Conservation (phyloP, 2,797 vertebrate genomes). For the Lithobates sylvaticus region DNA sequence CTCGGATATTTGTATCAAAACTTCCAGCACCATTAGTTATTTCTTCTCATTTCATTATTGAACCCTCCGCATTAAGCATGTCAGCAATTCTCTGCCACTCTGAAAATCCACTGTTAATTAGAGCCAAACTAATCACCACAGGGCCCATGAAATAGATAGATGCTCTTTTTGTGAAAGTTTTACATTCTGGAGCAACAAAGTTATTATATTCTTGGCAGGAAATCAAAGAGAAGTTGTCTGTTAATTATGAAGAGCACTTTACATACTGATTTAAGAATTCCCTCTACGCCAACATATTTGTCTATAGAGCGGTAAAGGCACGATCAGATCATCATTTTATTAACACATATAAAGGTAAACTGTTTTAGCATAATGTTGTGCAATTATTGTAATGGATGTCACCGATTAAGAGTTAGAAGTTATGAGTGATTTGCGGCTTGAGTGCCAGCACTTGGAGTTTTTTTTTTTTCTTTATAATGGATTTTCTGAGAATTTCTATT, state of each 20-base stretch:
- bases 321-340: background rate
- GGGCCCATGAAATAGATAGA: slow-evolving; percentile 73
- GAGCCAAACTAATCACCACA: slow-evolving; percentile 71
- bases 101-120: slow-evolving; percentile 76
- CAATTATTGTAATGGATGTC: slow-evolving; percentile 39
- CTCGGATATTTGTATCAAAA: slow-evolving; percentile 72
- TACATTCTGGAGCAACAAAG: slow-evolving; percentile 69
- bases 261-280: slow-evolving; percentile 54
- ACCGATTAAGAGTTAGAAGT: slow-evolving; percentile 21
- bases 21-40: slow-evolving; percentile 74
- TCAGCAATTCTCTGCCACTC: slow-evolving; percentile 77
- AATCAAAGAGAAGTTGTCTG: slow-evolving; percentile 68
- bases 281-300: slow-evolving; percentile 1
- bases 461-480: slow-evolving; percentile 5
- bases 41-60: slow-evolving; percentile 76
- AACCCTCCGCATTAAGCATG: slow-evolving; percentile 69
- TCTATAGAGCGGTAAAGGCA: slow-evolving; percentile 48
- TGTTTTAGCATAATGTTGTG: slow-evolving; percentile 20
- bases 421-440: background rate
- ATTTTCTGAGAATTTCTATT: background rate
- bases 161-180: slow-evolving; percentile 70
- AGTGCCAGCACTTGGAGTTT: background rate
- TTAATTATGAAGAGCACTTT: slow-evolving; percentile 71
- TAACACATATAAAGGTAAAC: slow-evolving; percentile 38
- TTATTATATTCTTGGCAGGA: slow-evolving; percentile 75